phyloP scores from a whole-genome alignment of 2,797 vertebrate species.

The Syngnathus rostellatus region DNA sequence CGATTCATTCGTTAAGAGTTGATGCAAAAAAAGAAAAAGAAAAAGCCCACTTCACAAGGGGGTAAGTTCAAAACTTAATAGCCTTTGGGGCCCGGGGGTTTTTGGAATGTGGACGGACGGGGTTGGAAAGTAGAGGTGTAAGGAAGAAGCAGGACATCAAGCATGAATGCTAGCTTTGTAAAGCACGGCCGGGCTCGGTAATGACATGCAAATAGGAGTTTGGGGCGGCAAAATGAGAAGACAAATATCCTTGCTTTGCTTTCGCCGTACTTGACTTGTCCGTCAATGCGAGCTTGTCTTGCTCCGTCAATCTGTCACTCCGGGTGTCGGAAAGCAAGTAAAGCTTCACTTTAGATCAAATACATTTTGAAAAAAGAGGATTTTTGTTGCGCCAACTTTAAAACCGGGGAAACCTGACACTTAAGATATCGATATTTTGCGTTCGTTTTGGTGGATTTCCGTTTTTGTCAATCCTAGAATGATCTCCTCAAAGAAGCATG shows the following conservation, averaged over 20 bases:
- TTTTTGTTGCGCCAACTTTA: not conserved
- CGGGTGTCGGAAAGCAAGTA: constrained; percentile 26
- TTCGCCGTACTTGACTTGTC: constrained; percentile 44
- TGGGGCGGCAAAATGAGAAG: constrained; percentile 65
- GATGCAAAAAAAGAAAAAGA: constrained; percentile 21
- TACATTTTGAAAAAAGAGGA: constrained; percentile 3
- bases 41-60: constrained; percentile 27
- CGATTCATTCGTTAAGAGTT: constrained; percentile 22
- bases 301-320: constrained; percentile 27
- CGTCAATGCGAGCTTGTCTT: constrained; percentile 45
- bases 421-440: not conserved
- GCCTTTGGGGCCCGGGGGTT: constrained; percentile 39
- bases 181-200: constrained; percentile 40
- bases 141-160: constrained; percentile 29
- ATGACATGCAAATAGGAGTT: constrained; percentile 67
- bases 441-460: not conserved
- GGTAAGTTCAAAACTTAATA: constrained; percentile 42
- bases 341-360: constrained; percentile 8
- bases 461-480: not conserved
- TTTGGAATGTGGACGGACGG: not conserved
- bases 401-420: not conserved
- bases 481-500: not conserved
- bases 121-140: constrained; percentile 27
- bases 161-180: constrained; percentile 67
- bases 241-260: constrained; percentile 63